Base-by-base conservation (phyloP, 1,140 invertebrate species). In the Calosoma granatense region DNA sequence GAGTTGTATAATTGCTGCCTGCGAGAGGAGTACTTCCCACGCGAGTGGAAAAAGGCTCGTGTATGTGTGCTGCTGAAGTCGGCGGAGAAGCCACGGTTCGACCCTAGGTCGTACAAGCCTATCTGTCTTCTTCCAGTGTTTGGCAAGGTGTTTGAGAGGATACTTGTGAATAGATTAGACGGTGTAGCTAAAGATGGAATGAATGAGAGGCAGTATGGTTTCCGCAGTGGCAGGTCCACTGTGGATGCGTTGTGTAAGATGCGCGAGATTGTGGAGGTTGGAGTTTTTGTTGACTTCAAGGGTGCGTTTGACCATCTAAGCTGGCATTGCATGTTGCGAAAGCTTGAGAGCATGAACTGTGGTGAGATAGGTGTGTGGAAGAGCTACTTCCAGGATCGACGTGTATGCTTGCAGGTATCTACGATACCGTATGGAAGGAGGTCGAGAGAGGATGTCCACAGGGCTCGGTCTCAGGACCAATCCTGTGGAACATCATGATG, bases 401-500 rank as follows among this genome's bases (percentile, higher is more conserved):
- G 26, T 9, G 26, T 36, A n/a, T 36, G 26, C n/a, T 36, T 9
- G n/a, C 6, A 6, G 26, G 26, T n/a, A n/a, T 36, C 6, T 36
- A n/a, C 6, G 26, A 36, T 6, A 6, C 6, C 6, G 26, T 36
- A n/a, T 36, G 26, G 26, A n/a, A 9, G n/a, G 26, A 36, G 19
- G 58, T 57, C 2, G 58, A 53, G 21, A 52, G 60, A 47, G 58
- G 59, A 6, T 62, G 56, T n/a, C 60, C 60, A 4, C 58, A 64
- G 54, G 64, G 61, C 0, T 60, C 59, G 26, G 36, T 64, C 9
- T 36, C 47, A 56, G 61, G 59, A 39, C 64, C 60, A 22, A 22
- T 47, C 12, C 39, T 65, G n/a, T 66, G 65, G 63, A 67, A 68
- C 21, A 26, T 65, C 0, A 56, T 57, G 59, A 64, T 66, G 58